phyloP scores from a whole-genome alignment of 92 coral and sea anemone species.

The Isaurus tuberculatus region DNA sequence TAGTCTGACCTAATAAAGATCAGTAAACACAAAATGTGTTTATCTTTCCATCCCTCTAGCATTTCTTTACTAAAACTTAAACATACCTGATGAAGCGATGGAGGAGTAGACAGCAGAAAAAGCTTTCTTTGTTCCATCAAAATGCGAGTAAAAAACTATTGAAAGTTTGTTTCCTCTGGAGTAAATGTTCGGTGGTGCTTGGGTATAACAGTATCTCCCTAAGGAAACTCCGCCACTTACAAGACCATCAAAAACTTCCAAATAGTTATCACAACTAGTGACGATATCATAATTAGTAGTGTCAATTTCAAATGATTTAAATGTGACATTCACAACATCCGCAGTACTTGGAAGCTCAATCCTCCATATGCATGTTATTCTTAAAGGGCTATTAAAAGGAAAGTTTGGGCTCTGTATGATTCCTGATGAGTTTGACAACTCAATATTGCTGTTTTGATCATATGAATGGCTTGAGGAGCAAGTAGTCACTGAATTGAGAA shows the following conservation, averaged over 20 bases:
- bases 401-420: constrained; percentile 6
- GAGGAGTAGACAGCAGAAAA: constrained; percentile 29
- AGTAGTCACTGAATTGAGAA: neutral
- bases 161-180: neutral
- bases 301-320: constrained; percentile 7
- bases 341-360: neutral
- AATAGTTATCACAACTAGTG: neutral
- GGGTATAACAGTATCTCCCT: constrained; percentile 3
- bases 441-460: constrained; percentile 26
- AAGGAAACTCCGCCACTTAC: neutral
- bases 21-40: too few species aligned
- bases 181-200: constrained; percentile 3
- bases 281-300: too few species aligned
- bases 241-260: constrained; percentile 9
- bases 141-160: constrained; percentile 2
- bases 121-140: neutral
- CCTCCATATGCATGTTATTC: constrained; percentile 2
- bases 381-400: neutral
- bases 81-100: neutral
- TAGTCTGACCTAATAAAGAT: too few species aligned
- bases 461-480: neutral
- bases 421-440: neutral
- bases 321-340: constrained; percentile 2
- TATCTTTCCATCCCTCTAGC: too few species aligned
- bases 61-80: too few species aligned